Evolutionary conservation across 2,113 vertebrate genomes (phyloP).

Genomic region (Vireo altiloquus): DNA sequence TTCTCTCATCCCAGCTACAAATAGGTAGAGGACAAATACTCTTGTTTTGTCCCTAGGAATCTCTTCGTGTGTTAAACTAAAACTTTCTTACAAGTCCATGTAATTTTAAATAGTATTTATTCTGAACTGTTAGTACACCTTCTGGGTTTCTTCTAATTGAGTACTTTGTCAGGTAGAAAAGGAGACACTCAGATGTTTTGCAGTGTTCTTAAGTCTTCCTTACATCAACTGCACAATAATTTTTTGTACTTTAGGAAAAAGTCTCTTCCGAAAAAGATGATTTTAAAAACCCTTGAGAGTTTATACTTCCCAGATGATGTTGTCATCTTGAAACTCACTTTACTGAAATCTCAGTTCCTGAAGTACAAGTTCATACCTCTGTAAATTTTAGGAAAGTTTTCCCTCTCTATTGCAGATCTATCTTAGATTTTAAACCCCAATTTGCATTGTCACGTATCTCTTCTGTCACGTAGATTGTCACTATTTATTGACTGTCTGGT

Average conservation of each 20-base stretch:
- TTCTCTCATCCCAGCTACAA: background rate
- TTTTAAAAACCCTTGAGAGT: background rate
- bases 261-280: background rate
- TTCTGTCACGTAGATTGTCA: background rate
- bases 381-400: background rate
- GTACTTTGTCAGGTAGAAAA: background rate
- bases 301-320: background rate
- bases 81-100: background rate
- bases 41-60: background rate
- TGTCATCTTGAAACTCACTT: background rate
- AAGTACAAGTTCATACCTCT: background rate
- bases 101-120: background rate
- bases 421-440: background rate
- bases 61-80: background rate
- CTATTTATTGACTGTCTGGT: background rate
- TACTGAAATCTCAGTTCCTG: background rate
- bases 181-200: too few relatives aligned
- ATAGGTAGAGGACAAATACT: background rate
- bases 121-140: background rate
- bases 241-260: accelerated
- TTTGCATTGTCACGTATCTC: background rate
- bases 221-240: background rate
- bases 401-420: background rate
- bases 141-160: background rate
- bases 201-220: background rate